These are phyloP conservation scores for Hoplodrina blanda DNA, from an alignment of 2,888 invertebrate species.

Conservation along the genomic window DNA sequence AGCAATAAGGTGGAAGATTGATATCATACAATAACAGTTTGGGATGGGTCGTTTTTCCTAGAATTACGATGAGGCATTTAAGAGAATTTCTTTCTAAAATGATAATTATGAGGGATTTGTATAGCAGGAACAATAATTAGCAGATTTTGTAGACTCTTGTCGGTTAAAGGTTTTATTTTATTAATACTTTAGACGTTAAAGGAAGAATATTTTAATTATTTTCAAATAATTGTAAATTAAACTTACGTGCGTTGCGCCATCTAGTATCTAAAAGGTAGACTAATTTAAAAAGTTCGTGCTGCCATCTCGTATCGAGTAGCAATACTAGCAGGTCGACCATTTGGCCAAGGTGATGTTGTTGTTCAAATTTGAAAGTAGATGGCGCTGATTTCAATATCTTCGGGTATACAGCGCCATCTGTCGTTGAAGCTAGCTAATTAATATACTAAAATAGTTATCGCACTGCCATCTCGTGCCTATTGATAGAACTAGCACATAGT, in stretches of 20 bases:
- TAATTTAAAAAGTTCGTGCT: rapidly evolving
- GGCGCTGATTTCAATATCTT: conserved; percentile 1
- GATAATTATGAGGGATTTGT: background rate
- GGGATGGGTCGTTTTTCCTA: background rate
- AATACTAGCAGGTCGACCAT: rapidly evolving
- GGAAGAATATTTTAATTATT: background rate
- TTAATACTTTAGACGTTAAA: no score
- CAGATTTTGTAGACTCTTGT: background rate
- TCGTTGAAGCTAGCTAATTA: background rate
- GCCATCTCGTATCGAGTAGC: conserved; percentile 31
- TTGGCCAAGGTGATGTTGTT: background rate
- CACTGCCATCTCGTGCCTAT: conserved; percentile 42
- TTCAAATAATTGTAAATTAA: background rate
- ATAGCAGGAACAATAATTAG: background rate
- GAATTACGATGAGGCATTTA: conserved; percentile 4
- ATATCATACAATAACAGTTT: conserved; percentile 26
- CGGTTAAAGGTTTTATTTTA: no score
- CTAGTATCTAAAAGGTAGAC: conserved; percentile 24
- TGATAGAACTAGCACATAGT: conserved; percentile 15
- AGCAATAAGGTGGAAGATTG: conserved; percentile 23
- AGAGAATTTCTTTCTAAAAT: background rate
- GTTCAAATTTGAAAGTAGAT: background rate
- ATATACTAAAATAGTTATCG: no score
- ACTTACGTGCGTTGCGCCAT: conserved; percentile 20
- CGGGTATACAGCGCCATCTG: conserved; percentile 55